Base-by-base conservation (phyloP, 2,888 invertebrate species). In the Syrista parreyssii region DNA sequence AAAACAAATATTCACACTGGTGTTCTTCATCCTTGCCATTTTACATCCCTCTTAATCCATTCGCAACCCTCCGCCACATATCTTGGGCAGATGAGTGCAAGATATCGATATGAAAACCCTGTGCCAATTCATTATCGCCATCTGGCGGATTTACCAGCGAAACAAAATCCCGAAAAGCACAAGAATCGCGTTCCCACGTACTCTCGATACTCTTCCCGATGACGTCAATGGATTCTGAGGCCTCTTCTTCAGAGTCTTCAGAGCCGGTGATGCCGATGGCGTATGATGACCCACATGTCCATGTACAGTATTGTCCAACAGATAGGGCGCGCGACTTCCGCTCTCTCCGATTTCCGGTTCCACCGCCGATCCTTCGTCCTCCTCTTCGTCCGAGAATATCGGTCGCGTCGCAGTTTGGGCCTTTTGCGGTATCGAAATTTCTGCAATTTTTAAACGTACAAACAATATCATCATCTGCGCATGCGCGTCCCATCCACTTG, bases 381-480 rank as follows among this genome's bases (percentile, higher is more conserved):
- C 94, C 81, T 95, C 94, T 83, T 94, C 94, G 89, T 96, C 96
- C 35, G 95, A 95, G 23, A 95, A 95, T 34, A 95, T 94, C 40
- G 87, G 84, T 79, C 85, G 81, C 15, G 82, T 80, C 31, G 80
- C 81, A 15, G 84, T 92, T 85, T 69, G 87, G 75, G 83, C 84
- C 75, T 84, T 87, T 78, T 94, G 94, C 12, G 95, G 95, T 55
- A 95, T 95, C n/a, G 95, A 95, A 85, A 96, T 96, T 92, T 96
- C 96, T 96, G 93, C 76, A 87, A 85, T 55, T 55, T 55, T 55
- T 23, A 55, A 55, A 55, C 15, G 15, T 23, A 2, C 40, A 9
- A 55, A 55, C 40, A 15, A 55, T 23, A 55, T 55, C 23, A 34
- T 34, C 34, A 55, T 55, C 36, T 23, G 40, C 40, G 6, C 23